Evolutionary conservation across 2,113 vertebrate species (phyloP), one percentile per base, ranked within the genome.

Genomic region (Herpailurus yagouaroundi): DNA sequence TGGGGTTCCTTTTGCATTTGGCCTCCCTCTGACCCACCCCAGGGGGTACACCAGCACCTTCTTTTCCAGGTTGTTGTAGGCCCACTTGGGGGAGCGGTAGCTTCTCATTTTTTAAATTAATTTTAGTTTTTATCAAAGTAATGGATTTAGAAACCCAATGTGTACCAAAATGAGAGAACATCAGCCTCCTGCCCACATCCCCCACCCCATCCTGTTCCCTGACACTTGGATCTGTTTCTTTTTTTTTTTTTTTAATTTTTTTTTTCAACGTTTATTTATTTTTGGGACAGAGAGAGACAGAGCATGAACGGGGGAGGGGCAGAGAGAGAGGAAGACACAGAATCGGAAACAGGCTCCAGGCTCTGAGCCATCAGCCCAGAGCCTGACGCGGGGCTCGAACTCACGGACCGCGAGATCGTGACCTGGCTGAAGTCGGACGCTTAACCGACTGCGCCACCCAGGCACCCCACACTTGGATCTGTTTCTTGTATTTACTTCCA

Each of bases 71-170:
- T 4, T 55, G 5, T 19, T 33, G 29, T 55, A 48, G 29, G 41
- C 36, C 48, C 45, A 45, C 57, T 76, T 92, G n/a, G 29, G 18
- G 63, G 27, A 93, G 83, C 4, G 71, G 27, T 15, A 41, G 69
- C n/a, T 92, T 94, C 90, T 69, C 25, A 50, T 76, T 96, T 83
- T 31, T 69, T 23, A 45, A 57, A 41, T 55, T 87, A 71, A 66
- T 88, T 88, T 93, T 76, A 13, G 85, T 89, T 96, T 93, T 97
- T 38, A 48, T 64, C 18, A 68, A 90, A 52, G 41, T 31, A 57
- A 23, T 89, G 13, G 31, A 81, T 96, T 87, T 77, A 95, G 80
- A 52, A 63, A 25, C 80, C 69, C 12, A 57, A 1, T 66, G 38
- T 76, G 41, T 94, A 73, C 18, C 33, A n/a, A 57, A 83, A 69